Conservation (phyloP, 64 coral and sea anemone genomes). For the Astreopora myriophthalma region DNA sequence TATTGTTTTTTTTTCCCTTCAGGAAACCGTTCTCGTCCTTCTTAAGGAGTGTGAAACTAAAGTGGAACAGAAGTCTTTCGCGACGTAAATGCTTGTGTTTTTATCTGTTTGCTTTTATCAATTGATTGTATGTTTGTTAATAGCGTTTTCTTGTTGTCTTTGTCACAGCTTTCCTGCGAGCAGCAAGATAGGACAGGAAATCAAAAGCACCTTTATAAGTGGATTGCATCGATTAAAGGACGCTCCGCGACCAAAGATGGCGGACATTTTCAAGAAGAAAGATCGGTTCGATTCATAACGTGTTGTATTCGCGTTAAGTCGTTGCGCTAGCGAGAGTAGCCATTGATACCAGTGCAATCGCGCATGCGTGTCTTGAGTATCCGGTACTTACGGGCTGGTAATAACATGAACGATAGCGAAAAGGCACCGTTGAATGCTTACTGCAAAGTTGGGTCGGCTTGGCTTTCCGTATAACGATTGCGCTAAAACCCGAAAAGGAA, state of each 20-base stretch:
- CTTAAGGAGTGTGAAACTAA: conserved; percentile 92
- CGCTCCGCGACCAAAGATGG: conserved; percentile 94
- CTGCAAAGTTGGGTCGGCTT: too few relatives aligned
- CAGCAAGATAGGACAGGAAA: conserved; percentile 82
- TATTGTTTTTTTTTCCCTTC: not conserved
- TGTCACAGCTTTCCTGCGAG: conserved; percentile 44
- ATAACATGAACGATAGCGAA: too few relatives aligned
- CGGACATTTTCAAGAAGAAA: conserved; percentile 95
- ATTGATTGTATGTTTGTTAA: not conserved
- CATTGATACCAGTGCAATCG: not conserved
- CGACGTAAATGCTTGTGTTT: conserved; percentile 60
- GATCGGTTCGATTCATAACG: conserved; percentile 75
- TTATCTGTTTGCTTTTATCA: not conserved
- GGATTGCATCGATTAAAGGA: conserved; percentile 94
- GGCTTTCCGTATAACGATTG: too few relatives aligned
- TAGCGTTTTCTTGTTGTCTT: not conserved
- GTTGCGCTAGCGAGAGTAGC: not conserved
- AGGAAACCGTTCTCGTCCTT: conserved; percentile 91
- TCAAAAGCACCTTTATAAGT: conserved; percentile 93
- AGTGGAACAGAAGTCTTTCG: conserved; percentile 55
- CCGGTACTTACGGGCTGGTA: not conserved
- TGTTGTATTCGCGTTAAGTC: too few relatives aligned
- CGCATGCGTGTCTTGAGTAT: not conserved
- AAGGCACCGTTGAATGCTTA: too few relatives aligned
- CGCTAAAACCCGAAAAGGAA: too few relatives aligned